A percentile compares a stretch with the other conserved stretches of the same genome.
These are phyloP conservation scores for Habroteleia sp. DNA, from an alignment of 2,888 invertebrate species.

Conservation along the genomic window DNA sequence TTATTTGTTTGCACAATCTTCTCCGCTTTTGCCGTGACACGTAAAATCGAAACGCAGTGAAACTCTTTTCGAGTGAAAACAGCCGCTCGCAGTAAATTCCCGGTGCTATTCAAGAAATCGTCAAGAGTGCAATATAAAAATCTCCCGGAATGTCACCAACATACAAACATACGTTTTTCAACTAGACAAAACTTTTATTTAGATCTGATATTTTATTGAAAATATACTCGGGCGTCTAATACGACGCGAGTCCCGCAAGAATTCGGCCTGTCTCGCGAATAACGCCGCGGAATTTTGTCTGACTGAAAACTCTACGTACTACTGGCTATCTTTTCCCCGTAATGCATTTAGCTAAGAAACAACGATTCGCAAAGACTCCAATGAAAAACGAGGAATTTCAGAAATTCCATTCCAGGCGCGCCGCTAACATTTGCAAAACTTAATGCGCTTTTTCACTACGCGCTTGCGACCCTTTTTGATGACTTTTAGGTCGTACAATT, in stretches of 20 bases:
- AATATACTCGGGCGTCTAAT: slow-evolving; percentile 67
- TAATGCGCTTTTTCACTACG: slow-evolving; percentile 42
- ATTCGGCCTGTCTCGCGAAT: slow-evolving; percentile 64
- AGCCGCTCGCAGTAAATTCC: slow-evolving; percentile 48
- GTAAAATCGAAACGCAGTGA: slow-evolving; percentile 50
- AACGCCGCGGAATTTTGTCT: slow-evolving; percentile 68
- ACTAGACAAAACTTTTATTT: slow-evolving; percentile 64
- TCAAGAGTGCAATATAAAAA: slow-evolving; percentile 61
- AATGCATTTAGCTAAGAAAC: slow-evolving; percentile 48
- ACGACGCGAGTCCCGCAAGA: slow-evolving; percentile 65
- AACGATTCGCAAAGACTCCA: slow-evolving; percentile 36
- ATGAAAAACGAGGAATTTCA: slow-evolving; percentile 42
- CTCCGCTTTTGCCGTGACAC: slow-evolving; percentile 55
- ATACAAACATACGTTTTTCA: slow-evolving; percentile 56
- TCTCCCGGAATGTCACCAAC: slow-evolving; percentile 54
- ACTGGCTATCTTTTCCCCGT: slow-evolving; percentile 26
- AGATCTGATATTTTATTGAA: slow-evolving; percentile 72
- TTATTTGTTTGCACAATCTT: slow-evolving; percentile 60
- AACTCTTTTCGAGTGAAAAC: slow-evolving; percentile 32
- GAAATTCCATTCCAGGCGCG: slow-evolving; percentile 44
- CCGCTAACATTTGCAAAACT: slow-evolving; percentile 21
- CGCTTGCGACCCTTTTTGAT: not conserved
- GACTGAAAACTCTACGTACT: slow-evolving; percentile 31
- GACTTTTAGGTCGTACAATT: not conserved
- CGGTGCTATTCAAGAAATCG: slow-evolving; percentile 46